Conservation (phyloP, 2,113 vertebrate species). For the Penelope pileata region DNA sequence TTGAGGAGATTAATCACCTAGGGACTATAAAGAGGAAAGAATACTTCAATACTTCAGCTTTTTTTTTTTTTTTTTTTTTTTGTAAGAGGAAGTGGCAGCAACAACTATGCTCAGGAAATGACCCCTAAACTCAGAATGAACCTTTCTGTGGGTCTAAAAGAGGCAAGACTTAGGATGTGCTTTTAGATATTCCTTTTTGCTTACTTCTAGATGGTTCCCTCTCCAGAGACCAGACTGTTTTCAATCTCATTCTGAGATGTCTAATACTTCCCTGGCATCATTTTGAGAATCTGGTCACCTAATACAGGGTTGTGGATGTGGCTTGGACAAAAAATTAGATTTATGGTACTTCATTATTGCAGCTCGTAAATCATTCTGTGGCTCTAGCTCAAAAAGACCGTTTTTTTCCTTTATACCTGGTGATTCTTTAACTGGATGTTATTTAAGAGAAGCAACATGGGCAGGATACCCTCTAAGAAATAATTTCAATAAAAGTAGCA, state of each 20-base stretch:
- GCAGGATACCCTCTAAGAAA: not conserved
- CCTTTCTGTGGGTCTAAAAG: not conserved
- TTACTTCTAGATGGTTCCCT: not conserved
- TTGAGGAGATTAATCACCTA: not conserved
- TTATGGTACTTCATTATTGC: not conserved
- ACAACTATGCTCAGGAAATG: not conserved
- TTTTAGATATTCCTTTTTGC: not conserved
- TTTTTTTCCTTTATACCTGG: not conserved
- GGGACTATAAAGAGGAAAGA: not conserved
- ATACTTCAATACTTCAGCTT: not conserved
- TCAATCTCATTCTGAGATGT: not conserved
- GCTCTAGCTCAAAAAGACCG: not conserved
- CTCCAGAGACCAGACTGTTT: not conserved
- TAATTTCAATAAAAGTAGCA: not conserved
- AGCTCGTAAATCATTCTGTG: not conserved
- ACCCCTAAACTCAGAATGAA: not conserved
- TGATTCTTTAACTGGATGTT: not conserved
- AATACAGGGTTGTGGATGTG: not conserved
- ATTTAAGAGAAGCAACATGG: not conserved
- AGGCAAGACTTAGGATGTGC: not conserved
- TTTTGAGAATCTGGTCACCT: not conserved
- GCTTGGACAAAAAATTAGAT: not conserved
- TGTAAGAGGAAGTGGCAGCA: not conserved
- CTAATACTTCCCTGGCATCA: conserved; percentile 3
- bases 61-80: not conserved